Conservation (phyloP, 2,113 vertebrate species). For the Numenius arquata region DNA sequence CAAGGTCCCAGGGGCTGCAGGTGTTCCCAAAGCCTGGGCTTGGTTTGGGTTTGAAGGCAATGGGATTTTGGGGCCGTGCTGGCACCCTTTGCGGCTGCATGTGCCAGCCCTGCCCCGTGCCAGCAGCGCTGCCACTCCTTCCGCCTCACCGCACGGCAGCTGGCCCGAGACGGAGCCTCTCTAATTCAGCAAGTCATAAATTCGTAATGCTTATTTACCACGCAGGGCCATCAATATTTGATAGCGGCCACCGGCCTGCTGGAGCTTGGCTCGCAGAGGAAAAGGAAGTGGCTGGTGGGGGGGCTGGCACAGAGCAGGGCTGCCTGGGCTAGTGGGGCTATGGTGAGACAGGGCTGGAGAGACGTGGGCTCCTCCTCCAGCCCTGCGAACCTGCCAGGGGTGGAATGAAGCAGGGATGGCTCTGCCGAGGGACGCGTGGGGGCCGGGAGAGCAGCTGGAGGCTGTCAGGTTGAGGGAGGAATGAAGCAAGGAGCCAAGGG, state of each 20-base stretch:
- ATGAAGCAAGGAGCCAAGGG: background rate
- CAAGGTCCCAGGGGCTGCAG: background rate
- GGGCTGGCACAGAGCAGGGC: background rate
- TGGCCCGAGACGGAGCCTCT: background rate
- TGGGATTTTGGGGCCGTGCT: fast-evolving
- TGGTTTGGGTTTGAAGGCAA: fast-evolving
- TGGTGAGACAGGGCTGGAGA: background rate
- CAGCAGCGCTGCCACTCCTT: background rate
- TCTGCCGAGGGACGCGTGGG: background rate
- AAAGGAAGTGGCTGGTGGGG: background rate
- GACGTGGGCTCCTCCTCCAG: background rate
- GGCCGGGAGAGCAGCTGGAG: constrained; percentile 1
- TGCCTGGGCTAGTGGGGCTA: fast-evolving
- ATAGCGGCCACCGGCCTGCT: background rate
- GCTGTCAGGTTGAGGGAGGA: background rate
- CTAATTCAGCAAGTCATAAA: constrained; percentile 59
- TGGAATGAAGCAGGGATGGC: background rate
- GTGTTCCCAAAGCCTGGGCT: background rate
- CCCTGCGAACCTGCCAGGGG: background rate
- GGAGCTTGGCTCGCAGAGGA: fast-evolving
- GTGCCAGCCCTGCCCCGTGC: background rate
- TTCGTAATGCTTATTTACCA: constrained; percentile 61
- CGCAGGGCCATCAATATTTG: constrained; percentile 41
- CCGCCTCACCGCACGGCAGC: background rate
- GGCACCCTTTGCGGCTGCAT: background rate